Percentiles rank a stretch among this genome's conserved stretches.
Evolutionary conservation across 2,888 invertebrate genomes (phyloP).

Genomic region (Erebia palarica): DNA sequence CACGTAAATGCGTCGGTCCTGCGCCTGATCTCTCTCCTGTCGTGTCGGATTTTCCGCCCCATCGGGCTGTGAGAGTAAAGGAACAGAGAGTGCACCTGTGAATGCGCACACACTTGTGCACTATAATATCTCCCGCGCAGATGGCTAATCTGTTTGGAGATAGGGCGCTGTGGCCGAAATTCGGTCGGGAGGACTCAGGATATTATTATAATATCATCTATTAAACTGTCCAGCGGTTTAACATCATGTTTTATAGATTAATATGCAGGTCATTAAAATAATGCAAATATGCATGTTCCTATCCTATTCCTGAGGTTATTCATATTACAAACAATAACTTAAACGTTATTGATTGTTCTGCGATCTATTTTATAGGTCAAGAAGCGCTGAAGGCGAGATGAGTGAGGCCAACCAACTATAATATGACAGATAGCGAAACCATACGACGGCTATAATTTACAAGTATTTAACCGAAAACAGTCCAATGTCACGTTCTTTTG

Average conservation of each 20-base stretch:
- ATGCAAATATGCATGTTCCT: constrained; percentile 1
- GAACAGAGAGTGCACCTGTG: too few species aligned
- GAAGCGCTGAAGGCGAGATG: constrained; percentile 29
- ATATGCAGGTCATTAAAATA: not conserved
- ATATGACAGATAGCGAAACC: constrained; percentile 19
- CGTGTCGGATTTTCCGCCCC: too few species aligned
- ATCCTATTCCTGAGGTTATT: not conserved
- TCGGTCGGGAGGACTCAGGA: too few species aligned
- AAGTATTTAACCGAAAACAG: constrained; percentile 28
- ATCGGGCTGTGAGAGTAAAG: too few species aligned
- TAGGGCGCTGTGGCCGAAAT: too few species aligned
- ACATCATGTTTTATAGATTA: not conserved
- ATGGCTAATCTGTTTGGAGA: too few species aligned
- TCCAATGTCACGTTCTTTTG: constrained; percentile 24
- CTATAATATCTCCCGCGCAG: too few species aligned
- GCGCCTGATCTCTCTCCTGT: too few species aligned
- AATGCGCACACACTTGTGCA: too few species aligned
- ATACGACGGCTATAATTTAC: constrained; percentile 26
- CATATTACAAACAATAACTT: constrained; percentile 2
- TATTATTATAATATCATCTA: too few species aligned
- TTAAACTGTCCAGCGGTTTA: not conserved
- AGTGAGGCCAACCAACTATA: constrained; percentile 29
- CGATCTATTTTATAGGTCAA: constrained; percentile 27
- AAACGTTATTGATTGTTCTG: constrained; percentile 14
- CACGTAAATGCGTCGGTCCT: too few species aligned